These are phyloP conservation scores for Halictus quadricinctus DNA, from an alignment of 2,888 invertebrate genomes.

Conservation along the genomic window DNA sequence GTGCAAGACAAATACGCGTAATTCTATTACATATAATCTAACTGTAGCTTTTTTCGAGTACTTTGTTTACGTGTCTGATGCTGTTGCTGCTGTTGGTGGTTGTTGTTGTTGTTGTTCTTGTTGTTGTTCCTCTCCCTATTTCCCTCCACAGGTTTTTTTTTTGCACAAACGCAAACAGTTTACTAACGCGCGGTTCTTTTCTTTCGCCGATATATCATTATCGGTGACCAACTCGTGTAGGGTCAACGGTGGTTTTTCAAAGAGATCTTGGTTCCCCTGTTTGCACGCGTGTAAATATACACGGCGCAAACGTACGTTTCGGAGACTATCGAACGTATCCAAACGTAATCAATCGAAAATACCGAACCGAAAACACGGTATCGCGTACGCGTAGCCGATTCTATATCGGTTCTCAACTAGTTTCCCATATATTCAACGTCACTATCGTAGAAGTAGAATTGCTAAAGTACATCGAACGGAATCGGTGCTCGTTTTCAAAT, in stretches of 20 bases:
- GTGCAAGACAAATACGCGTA: constrained; percentile 59
- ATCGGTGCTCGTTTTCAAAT: no score
- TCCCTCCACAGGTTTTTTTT: not conserved
- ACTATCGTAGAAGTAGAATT: not conserved
- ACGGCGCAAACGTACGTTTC: not conserved
- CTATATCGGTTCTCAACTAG: constrained; percentile 4
- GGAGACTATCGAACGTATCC: not conserved
- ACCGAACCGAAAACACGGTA: constrained; percentile 5
- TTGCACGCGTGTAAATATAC: not conserved
- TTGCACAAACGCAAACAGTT: constrained; percentile 22
- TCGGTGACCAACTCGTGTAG: not conserved
- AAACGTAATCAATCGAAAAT: constrained; percentile 9
- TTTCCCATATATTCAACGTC: not conserved
- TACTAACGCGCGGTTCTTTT: not conserved
- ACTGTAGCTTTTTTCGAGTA: constrained; percentile 37
- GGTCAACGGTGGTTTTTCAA: constrained; percentile 36
- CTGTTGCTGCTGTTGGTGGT: not conserved
- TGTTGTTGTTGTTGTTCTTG: not conserved
- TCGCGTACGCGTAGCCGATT: not conserved
- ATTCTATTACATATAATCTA: constrained; percentile 41
- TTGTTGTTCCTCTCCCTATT: not conserved
- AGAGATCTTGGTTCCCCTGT: constrained; percentile 6
- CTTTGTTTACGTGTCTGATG: constrained; percentile 15
- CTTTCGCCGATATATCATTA: not conserved
- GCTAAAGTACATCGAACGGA: not conserved